phyloP scores from a whole-genome alignment of 2,888 invertebrate genomes.

The Callinectes sapidus region DNA sequence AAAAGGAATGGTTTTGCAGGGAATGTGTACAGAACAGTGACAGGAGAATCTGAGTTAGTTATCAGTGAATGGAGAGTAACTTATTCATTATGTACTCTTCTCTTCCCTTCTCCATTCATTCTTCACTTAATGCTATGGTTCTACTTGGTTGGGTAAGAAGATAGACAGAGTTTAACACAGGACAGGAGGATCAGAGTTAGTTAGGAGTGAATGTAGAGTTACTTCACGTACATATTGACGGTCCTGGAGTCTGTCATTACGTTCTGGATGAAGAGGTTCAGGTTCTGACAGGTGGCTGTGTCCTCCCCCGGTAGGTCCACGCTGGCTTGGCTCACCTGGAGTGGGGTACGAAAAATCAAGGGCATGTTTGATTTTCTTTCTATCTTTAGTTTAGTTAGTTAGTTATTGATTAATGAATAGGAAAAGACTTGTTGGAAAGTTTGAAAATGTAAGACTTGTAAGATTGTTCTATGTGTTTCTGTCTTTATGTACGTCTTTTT shows the following conservation, averaged over 20 bases:
- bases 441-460: no score
- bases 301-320: conserved; percentile 39
- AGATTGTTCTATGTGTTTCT: no score
- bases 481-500: no score
- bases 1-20: background rate
- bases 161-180: background rate
- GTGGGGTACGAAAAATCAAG: background rate
- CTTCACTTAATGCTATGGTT: no score
- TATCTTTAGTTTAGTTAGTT: no score
- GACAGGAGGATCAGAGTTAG: background rate
- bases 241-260: conserved; percentile 56
- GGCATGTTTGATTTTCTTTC: no score
- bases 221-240: conserved; percentile 55
- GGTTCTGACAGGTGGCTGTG: conserved; percentile 7
- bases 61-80: background rate
- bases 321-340: conserved; percentile 24
- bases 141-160: no score
- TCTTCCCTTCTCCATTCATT: no score
- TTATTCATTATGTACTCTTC: no score
- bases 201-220: background rate
- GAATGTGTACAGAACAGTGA: background rate
- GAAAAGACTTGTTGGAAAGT: no score
- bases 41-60: background rate
- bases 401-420: no score
- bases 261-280: conserved; percentile 55